Percentiles rank a stretch among this genome's conserved stretches.
phyloP scores from a whole-genome alignment of 37 sponge, comb jelly and placozoan species.

The Tethya wilhelma region DNA sequence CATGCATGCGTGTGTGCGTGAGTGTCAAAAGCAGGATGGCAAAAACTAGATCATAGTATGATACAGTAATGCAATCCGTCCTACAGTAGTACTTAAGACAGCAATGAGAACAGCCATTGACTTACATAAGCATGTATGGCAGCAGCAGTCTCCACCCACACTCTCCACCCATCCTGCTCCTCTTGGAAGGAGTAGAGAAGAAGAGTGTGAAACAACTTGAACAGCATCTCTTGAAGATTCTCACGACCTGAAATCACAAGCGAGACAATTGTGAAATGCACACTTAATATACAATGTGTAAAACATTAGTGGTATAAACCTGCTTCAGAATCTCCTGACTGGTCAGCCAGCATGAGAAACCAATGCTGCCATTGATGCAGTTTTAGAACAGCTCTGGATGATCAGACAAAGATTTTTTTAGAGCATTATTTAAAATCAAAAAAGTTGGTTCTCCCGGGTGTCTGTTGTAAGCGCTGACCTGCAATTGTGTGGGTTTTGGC shows the following conservation, averaged over 20 bases:
- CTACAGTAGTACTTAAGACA: background rate
- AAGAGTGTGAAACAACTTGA: slow-evolving; percentile 60
- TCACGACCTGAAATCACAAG: slow-evolving; percentile 20
- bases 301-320: slow-evolving; percentile 1
- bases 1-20: no score
- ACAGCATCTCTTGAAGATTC: slow-evolving; percentile 56
- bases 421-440: no score
- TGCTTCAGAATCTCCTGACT: slow-evolving; percentile 17
- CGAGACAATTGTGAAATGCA: background rate
- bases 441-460: no score
- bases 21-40: no score
- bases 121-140: slow-evolving; percentile 71
- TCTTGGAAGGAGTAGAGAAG: slow-evolving; percentile 65
- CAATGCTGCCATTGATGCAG: slow-evolving; percentile 63
- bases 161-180: slow-evolving; percentile 87
- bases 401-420: no score
- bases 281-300: background rate
- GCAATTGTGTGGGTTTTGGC: slow-evolving; percentile 55
- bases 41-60: background rate
- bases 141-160: slow-evolving; percentile 81
- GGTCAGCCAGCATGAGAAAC: slow-evolving; percentile 58
- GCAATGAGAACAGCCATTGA: background rate
- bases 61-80: no score
- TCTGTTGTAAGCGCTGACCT: slow-evolving; percentile 57
- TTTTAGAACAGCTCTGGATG: slow-evolving; percentile 35